Conservation (phyloP, 2,888 invertebrate genomes). For the Drosophila paranaensis region DNA sequence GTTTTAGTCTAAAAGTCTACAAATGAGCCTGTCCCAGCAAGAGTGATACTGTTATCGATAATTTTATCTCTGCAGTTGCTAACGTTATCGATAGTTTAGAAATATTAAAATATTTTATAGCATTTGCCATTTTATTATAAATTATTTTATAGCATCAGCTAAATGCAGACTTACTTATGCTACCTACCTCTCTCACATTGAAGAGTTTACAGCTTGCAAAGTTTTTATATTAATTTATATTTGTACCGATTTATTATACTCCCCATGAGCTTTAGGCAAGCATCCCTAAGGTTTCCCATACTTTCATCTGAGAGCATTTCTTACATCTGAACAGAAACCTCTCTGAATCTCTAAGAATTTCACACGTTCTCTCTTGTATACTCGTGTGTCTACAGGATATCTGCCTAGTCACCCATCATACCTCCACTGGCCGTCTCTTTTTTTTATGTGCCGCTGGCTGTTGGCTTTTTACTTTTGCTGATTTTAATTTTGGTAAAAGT, state of each 20-base stretch:
- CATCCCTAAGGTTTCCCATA: too few relatives aligned
- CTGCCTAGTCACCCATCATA: background rate
- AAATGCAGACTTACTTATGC: too few relatives aligned
- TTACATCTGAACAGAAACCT: too few relatives aligned
- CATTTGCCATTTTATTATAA: background rate
- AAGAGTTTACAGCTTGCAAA: too few relatives aligned
- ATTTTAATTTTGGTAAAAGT: constrained; percentile 80
- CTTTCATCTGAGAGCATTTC: too few relatives aligned
- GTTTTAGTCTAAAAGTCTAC: background rate
- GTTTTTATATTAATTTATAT: too few relatives aligned
- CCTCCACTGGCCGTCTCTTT: background rate
- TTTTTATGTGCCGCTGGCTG: constrained; percentile 38
- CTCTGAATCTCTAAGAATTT: background rate
- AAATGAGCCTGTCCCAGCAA: background rate
- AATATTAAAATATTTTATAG: background rate
- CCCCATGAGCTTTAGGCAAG: too few relatives aligned
- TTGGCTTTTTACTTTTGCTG: constrained; percentile 63
- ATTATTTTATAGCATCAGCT: background rate
- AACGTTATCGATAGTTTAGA: background rate
- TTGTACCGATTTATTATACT: too few relatives aligned
- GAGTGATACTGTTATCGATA: background rate
- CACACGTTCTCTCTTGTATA: background rate
- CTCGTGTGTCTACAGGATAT: background rate
- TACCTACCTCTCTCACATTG: too few relatives aligned
- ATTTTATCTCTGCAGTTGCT: background rate